These are phyloP conservation scores for Melanogrammus aeglefinus DNA, from an alignment of 2,797 vertebrate genomes.

Conservation along the genomic window DNA sequence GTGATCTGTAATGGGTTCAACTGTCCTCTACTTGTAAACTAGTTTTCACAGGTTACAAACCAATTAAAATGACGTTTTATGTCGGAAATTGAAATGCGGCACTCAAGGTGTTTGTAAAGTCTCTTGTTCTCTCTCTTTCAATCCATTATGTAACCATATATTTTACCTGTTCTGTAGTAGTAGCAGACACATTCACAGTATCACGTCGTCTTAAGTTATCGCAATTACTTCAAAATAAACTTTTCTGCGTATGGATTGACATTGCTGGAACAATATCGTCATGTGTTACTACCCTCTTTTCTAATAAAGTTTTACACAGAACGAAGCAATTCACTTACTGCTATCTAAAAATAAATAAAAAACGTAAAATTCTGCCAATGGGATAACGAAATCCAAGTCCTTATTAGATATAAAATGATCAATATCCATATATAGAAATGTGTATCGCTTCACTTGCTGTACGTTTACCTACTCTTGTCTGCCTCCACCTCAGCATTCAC, in stretches of 20 bases:
- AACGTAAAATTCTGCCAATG: background rate
- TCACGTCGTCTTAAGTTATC: background rate
- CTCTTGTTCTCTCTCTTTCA: background rate
- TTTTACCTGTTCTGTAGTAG: background rate
- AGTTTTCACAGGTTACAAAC: background rate
- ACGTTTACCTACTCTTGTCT: too few species aligned
- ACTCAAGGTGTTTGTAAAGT: background rate
- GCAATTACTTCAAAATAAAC: background rate
- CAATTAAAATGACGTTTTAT: background rate
- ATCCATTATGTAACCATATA: background rate
- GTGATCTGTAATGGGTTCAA: background rate
- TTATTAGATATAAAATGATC: background rate
- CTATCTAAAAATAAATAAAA: background rate
- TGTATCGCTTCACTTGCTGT: too few species aligned
- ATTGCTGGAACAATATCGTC: background rate
- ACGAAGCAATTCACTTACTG: background rate
- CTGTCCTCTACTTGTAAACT: background rate
- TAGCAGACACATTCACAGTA: background rate
- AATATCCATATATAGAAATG: too few species aligned
- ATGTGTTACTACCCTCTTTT: slow-evolving; percentile 6
- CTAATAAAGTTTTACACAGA: slow-evolving; percentile 18
- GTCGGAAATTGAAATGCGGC: background rate
- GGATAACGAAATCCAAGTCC: background rate
- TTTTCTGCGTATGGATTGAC: background rate
- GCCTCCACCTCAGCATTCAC: too few species aligned